Evolutionary conservation across 2,888 invertebrate genomes (phyloP).

Genomic region (Aspidapion aeneum): DNA sequence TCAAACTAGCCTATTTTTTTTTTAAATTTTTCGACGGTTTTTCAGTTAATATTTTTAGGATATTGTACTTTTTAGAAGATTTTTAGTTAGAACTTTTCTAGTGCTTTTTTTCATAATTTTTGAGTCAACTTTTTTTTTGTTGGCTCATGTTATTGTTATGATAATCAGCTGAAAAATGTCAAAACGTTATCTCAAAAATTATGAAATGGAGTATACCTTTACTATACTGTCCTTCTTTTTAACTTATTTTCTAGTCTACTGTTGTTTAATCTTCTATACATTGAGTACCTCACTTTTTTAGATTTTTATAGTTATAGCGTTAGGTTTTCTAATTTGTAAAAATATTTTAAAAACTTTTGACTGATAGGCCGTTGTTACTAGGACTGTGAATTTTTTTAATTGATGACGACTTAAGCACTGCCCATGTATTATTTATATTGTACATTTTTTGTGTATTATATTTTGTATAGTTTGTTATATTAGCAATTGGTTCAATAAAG

Average conservation of each 20-base stretch:
- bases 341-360: background rate
- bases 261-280: background rate
- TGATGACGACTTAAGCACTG: background rate
- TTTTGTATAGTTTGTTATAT: background rate
- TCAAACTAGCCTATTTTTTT: background rate
- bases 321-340: background rate
- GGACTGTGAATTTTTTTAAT: background rate
- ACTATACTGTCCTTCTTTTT: too few relatives aligned
- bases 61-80: background rate
- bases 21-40: background rate
- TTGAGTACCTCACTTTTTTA: background rate
- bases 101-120: background rate
- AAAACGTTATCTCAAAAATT: too few relatives aligned
- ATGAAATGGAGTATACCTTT: too few relatives aligned
- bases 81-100: background rate
- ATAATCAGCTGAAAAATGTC: too few relatives aligned
- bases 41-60: background rate
- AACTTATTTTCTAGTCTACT: background rate
- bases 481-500: background rate
- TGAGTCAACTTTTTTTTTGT: too few relatives aligned
- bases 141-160: too few relatives aligned
- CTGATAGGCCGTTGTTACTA: background rate
- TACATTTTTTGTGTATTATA: background rate
- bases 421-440: background rate
- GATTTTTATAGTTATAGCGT: too few relatives aligned